Percentiles rank a stretch among this genome's conserved stretches.
Evolutionary conservation across 2,113 vertebrate genomes (phyloP).

Genomic region (Labrus mixtus): DNA sequence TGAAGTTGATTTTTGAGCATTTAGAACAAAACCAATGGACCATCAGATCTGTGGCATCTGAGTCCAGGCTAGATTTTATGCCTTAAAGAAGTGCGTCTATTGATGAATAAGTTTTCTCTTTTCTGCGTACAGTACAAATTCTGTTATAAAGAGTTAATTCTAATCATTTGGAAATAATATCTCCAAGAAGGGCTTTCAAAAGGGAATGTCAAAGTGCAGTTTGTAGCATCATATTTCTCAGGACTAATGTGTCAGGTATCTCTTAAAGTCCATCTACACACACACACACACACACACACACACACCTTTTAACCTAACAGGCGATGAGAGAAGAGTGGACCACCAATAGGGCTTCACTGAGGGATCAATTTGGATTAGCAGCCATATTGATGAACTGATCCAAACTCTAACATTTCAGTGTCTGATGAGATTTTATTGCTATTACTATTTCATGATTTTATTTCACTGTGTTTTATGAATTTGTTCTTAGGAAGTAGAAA

Average conservation of each 20-base stretch:
- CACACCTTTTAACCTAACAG: too few relatives aligned
- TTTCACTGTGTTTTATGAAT: not conserved
- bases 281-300: not conserved
- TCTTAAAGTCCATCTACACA: not conserved
- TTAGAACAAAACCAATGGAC: not conserved
- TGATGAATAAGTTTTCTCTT: not conserved
- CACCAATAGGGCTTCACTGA: not conserved
- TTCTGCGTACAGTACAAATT: not conserved
- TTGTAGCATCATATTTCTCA: constrained; percentile 27
- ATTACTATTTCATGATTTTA: constrained; percentile 1
- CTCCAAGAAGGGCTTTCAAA: constrained; percentile 13
- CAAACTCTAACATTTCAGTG: not conserved
- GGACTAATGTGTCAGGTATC: not conserved
- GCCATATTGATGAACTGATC: not conserved
- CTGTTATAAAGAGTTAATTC: constrained; percentile 13
- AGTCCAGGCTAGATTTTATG: not conserved
- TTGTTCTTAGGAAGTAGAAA: not conserved
- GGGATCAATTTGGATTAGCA: not conserved
- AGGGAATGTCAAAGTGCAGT: constrained; percentile 19
- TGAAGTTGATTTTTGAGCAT: constrained; percentile 15
- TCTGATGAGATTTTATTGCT: not conserved
- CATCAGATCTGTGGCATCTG: not conserved
- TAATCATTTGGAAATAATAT: constrained; percentile 4
- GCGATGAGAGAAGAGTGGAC: not conserved
- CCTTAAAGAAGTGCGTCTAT: not conserved